phyloP scores from a whole-genome alignment of 1,140 invertebrate species.

The Orius laevigatus region DNA sequence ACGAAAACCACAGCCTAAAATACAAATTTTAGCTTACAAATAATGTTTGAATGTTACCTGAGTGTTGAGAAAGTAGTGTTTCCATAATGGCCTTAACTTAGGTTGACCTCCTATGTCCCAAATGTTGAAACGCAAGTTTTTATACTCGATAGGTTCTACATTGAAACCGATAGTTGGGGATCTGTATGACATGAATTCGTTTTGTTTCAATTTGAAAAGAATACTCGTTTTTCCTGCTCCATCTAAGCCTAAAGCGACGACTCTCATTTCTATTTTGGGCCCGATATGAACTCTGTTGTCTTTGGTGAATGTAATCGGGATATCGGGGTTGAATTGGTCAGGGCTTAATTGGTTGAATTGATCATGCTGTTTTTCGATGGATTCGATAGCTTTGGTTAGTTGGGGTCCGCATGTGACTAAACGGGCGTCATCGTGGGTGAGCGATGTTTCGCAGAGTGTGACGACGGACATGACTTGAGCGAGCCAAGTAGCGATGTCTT shows the following conservation, averaged over 20 bases:
- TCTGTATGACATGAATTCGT: constrained; percentile 33
- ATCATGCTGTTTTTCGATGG: constrained; percentile 40
- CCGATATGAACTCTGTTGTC: constrained; percentile 47
- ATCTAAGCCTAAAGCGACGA: constrained; percentile 38
- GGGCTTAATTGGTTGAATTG: constrained; percentile 38
- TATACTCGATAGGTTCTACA: constrained; percentile 41
- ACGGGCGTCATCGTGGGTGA: constrained; percentile 39
- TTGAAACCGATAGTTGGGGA: constrained; percentile 42
- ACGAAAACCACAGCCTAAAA: constrained; percentile 37
- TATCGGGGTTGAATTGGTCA: constrained; percentile 39
- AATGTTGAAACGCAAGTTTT: constrained; percentile 38
- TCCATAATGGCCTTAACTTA: constrained; percentile 39
- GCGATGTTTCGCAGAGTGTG: constrained; percentile 37
- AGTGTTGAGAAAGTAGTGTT: constrained; percentile 40
- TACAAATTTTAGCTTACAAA: not conserved
- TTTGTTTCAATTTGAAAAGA: constrained; percentile 41
- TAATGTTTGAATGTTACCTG: constrained; percentile 22
- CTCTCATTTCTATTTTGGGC: constrained; percentile 45
- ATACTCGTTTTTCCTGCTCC: constrained; percentile 45
- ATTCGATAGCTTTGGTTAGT: constrained; percentile 34
- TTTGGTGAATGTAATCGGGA: constrained; percentile 48
- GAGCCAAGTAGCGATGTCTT: constrained; percentile 36
- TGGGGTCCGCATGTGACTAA: constrained; percentile 34
- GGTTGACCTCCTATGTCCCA: constrained; percentile 45
- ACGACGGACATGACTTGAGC: constrained; percentile 40